Evolutionary conservation across 2,888 invertebrate genomes (phyloP), one percentile per base, ranked within the genome.

Genomic region (Thymelicus acteon): DNA sequence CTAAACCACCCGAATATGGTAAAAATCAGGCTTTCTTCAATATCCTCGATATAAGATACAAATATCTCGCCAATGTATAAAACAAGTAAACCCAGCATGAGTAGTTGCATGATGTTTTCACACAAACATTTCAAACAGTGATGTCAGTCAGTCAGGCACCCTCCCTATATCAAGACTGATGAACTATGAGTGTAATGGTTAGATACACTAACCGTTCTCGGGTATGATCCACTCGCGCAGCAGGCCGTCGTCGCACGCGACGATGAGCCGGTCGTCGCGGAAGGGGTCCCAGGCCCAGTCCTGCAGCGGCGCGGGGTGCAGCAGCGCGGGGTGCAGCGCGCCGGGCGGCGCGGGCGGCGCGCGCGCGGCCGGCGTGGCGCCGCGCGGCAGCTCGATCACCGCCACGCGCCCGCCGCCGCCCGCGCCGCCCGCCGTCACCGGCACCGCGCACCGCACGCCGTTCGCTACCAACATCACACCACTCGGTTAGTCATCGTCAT

Each of bases 201-300:
- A n/a, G n/a, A n/a, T n/a, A n/a, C n/a, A n/a, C 82, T 76, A 13
- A 91, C 96, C 97, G 15, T 90, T 95, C 7, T 95, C 95, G 0
- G 97, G 97, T 74, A 98, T 95, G 74, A 95, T 94, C 98, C 98
- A 98, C 73, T 98, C 90, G 74, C 96, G 95, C 39, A 98, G 95
- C 75, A 95, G 95, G 1, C 98, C 98, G 87, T 98, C 98, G 81
- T 98, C 99, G 82, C 98, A 98, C 40, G 97, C 98, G 57, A 98
- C 98, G 57, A 97, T 96, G 73, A 99, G 94, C 66, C 97, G 94
- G 66, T 95, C 94, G 76, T 96, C 94, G 86, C 98, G 95, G 89
- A 98, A 98, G 0, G 99, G 99, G 94, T 99, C 98, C 97, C 98
- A 99, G 71, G 96, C 96, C 91, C 99, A 98, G 91, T 99, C 99